Percentiles rank a stretch among this genome's conserved stretches.
These are phyloP conservation scores for Musca domestica DNA, from an alignment of 1,140 invertebrate species.

Conservation along the genomic window DNA sequence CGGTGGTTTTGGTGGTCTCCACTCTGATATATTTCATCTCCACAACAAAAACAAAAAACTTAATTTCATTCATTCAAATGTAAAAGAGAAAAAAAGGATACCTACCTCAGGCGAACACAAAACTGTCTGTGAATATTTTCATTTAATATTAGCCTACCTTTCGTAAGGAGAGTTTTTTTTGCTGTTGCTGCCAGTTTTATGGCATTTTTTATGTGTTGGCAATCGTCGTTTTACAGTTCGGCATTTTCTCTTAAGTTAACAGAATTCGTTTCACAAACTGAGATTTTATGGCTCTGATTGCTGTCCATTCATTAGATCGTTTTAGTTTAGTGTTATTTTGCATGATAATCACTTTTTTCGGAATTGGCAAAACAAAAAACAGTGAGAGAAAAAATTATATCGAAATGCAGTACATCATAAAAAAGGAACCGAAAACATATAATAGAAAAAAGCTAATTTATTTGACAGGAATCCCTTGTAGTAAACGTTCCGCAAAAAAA, in stretches of 20 bases:
- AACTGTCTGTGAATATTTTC: neutral
- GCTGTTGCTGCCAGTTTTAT: neutral
- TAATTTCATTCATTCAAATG: conserved; percentile 14
- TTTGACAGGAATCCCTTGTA: too few species aligned
- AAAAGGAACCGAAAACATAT: too few species aligned
- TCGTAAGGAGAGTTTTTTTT: neutral
- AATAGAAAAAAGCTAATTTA: too few species aligned
- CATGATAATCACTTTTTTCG: conserved; percentile 11
- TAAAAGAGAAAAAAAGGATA: neutral
- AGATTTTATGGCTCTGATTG: neutral
- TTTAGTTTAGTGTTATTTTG: conserved; percentile 13
- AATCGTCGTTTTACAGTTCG: conserved; percentile 3
- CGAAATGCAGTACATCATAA: neutral
- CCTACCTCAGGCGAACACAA: neutral
- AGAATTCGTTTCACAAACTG: neutral
- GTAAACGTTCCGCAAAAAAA: too few species aligned
- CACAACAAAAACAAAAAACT: too few species aligned
- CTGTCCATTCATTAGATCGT: conserved; percentile 11
- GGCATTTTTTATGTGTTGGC: too few species aligned
- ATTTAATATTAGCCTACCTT: neutral
- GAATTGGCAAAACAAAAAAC: neutral
- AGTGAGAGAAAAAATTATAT: neutral
- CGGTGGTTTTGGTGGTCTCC: too few species aligned
- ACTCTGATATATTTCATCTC: too few species aligned
- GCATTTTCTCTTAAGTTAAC: neutral